Percentiles rank a stretch among this genome's conserved stretches.
Conservation (phyloP, 2,888 invertebrate genomes). For the Esperia sulphurella region DNA sequence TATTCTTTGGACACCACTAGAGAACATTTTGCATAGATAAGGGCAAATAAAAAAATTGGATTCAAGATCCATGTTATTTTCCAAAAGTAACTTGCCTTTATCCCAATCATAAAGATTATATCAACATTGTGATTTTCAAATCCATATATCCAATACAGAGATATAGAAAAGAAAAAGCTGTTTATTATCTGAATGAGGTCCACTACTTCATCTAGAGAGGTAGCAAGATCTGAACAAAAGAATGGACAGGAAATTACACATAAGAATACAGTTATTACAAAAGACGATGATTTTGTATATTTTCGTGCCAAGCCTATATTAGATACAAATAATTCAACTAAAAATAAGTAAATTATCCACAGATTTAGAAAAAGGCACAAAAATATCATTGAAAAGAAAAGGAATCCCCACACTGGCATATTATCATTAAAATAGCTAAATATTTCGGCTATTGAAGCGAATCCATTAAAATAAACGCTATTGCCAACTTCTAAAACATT, state of each 20-base stretch:
- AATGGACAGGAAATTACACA: constrained; percentile 48
- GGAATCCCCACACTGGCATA: constrained; percentile 49
- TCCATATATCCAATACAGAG: constrained; percentile 65
- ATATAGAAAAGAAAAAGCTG: constrained; percentile 49
- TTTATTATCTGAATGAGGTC: constrained; percentile 52
- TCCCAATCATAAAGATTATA: constrained; percentile 68
- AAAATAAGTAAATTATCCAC: constrained; percentile 49
- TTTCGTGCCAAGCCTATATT: constrained; percentile 21
- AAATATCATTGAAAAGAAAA: constrained; percentile 54
- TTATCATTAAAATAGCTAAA: constrained; percentile 50
- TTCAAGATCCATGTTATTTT: constrained; percentile 53
- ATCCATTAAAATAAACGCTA: constrained; percentile 41
- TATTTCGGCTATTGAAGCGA: constrained; percentile 55
- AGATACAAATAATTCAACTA: constrained; percentile 36
- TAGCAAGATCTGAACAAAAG: constrained; percentile 55
- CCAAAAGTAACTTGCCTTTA: constrained; percentile 61
- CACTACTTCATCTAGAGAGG: constrained; percentile 40
- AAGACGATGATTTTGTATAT: constrained; percentile 32
- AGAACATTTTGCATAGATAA: constrained; percentile 33
- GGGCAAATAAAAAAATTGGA: constrained; percentile 38
- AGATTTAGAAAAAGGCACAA: constrained; percentile 46
- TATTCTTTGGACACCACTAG: constrained; percentile 23
- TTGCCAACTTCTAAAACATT: constrained; percentile 51
- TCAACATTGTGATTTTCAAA: constrained; percentile 56
- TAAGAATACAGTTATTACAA: constrained; percentile 30